phyloP scores from a whole-genome alignment of 2,888 invertebrate genomes.

The Calameuta pallipes region DNA sequence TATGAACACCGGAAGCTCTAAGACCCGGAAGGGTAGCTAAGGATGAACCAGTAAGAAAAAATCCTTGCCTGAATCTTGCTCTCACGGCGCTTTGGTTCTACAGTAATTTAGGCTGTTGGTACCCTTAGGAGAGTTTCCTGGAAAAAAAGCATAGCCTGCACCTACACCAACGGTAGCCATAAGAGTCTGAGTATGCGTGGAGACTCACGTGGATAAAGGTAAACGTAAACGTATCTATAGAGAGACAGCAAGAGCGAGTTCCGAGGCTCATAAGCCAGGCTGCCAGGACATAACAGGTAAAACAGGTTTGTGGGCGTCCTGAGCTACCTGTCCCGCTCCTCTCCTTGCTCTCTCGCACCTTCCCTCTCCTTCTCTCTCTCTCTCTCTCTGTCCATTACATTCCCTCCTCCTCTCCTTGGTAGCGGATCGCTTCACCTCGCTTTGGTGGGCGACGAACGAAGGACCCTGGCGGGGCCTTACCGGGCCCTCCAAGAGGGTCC shows the following conservation, averaged over 20 bases:
- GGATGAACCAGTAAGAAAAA: not conserved
- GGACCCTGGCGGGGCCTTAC: not conserved
- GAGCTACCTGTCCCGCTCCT: slow-evolving; percentile 54
- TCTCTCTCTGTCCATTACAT: slow-evolving; percentile 4
- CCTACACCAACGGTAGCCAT: not conserved
- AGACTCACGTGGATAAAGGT: not conserved
- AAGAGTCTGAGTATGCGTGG: not conserved
- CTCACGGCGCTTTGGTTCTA: not conserved
- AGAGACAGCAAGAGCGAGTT: slow-evolving; percentile 15
- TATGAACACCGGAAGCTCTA: not conserved
- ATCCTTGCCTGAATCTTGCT: not conserved
- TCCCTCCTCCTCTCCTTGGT: not conserved
- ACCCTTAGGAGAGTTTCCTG: not conserved
- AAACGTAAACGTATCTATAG: not conserved
- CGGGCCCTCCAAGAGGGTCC: not conserved
- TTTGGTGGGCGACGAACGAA: not conserved
- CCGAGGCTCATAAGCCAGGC: slow-evolving; percentile 34
- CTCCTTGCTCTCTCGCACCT: slow-evolving; percentile 24
- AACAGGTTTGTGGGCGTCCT: slow-evolving; percentile 62
- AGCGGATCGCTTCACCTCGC: not conserved
- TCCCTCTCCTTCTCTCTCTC: slow-evolving; percentile 10
- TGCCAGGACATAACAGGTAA: slow-evolving; percentile 54
- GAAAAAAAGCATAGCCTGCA: not conserved
- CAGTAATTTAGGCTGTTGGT: not conserved
- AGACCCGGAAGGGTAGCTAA: not conserved